Evolutionary conservation across 2,888 invertebrate species (phyloP).

Genomic region (Phoenoteleia sp.): DNA sequence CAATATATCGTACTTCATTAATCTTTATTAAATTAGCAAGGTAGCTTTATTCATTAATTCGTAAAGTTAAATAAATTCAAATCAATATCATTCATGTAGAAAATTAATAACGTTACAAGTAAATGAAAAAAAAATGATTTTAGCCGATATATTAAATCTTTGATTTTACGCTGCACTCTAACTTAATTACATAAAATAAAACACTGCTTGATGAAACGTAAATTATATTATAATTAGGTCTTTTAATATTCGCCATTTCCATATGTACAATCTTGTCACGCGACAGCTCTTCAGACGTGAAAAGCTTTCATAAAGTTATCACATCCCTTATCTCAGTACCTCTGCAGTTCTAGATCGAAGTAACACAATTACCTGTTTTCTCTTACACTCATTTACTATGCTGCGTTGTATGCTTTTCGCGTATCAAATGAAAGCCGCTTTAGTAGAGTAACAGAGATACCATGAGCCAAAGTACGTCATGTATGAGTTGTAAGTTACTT

Average conservation of each 20-base stretch:
- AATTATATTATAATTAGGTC: slow-evolving; percentile 14
- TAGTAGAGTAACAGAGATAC: slow-evolving; percentile 30
- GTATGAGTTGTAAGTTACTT: slow-evolving; percentile 41
- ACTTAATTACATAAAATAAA: no score
- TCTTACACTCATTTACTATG: slow-evolving; percentile 21
- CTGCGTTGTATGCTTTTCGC: slow-evolving; percentile 37
- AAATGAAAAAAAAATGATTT: no score
- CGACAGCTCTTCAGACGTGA: slow-evolving; percentile 37
- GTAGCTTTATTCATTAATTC: no score
- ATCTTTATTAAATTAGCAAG: no score
- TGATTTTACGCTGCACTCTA: no score
- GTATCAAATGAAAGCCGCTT: slow-evolving; percentile 40
- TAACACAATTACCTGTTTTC: slow-evolving; percentile 55
- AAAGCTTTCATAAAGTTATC: slow-evolving; percentile 50
- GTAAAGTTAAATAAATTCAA: no score
- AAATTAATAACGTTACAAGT: no score
- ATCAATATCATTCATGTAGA: no score
- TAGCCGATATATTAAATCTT: no score
- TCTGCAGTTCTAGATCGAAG: slow-evolving; percentile 44
- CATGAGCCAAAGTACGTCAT: slow-evolving; percentile 34
- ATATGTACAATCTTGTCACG: slow-evolving; percentile 30
- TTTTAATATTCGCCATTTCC: slow-evolving; percentile 9
- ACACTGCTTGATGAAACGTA: neutral
- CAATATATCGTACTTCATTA: no score
- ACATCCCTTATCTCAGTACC: slow-evolving; percentile 31